Evolutionary conservation across 1,140 invertebrate genomes (phyloP).

Genomic region (Thalassaphorura encarpata): DNA sequence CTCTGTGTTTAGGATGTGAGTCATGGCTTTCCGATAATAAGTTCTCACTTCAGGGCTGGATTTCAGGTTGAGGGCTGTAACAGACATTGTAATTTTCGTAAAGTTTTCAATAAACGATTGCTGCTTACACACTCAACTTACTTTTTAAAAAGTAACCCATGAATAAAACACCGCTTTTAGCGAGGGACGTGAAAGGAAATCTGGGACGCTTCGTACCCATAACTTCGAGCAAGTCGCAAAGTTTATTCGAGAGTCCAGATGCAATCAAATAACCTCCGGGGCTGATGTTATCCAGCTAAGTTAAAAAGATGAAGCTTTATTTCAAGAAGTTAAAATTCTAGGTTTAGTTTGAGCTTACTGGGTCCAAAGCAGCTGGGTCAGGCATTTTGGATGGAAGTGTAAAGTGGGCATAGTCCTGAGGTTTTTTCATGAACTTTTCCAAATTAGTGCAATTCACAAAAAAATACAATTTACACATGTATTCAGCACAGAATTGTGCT

Average conservation of each 20-base stretch:
- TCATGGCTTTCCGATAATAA: slow-evolving; percentile 24
- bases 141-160: slow-evolving; percentile 25
- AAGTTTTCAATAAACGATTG: not conserved
- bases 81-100: not conserved
- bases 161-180: slow-evolving; percentile 11
- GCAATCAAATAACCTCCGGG: slow-evolving; percentile 17
- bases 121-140: slow-evolving; percentile 1
- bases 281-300: not conserved
- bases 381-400: slow-evolving; percentile 13
- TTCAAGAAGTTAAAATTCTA: too few species aligned
- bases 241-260: slow-evolving; percentile 10
- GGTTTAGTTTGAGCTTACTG: slow-evolving; percentile 3
- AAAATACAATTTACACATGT: slow-evolving; percentile 9
- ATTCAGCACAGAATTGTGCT: slow-evolving; percentile 17
- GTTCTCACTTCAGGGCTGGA: slow-evolving; percentile 4
- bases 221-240: slow-evolving; percentile 8
- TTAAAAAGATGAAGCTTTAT: not conserved
- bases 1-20: slow-evolving; percentile 14
- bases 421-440: slow-evolving; percentile 15
- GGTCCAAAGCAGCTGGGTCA: not conserved
- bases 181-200: slow-evolving; percentile 16
- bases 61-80: slow-evolving; percentile 19
- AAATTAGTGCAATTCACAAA: slow-evolving; percentile 10
- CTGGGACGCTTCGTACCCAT: slow-evolving; percentile 12
- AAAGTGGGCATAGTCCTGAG: slow-evolving; percentile 3